Evolutionary conservation across 2,113 vertebrate species (phyloP).

Genomic region (Turdus rufiventris): DNA sequence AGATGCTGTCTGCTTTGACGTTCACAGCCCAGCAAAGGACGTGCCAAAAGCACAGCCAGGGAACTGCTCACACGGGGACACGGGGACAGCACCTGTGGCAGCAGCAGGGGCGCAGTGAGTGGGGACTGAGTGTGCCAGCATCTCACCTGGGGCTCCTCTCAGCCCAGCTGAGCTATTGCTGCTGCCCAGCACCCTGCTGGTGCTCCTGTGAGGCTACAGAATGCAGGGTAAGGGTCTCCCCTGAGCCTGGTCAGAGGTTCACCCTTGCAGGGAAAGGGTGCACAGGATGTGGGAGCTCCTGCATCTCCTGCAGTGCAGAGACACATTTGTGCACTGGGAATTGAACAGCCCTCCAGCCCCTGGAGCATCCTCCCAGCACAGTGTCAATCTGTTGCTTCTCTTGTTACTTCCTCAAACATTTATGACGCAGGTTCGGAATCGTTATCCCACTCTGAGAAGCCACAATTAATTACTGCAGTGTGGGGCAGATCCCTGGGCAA

Average conservation of each 20-base stretch:
- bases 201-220: not conserved
- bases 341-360: not conserved
- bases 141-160: rapidly evolving
- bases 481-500: not conserved
- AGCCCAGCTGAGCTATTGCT: not conserved
- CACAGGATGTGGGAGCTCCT: rapidly evolving
- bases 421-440: not conserved
- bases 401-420: not conserved
- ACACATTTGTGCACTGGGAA: rapidly evolving
- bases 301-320: not conserved
- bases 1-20: conserved; percentile 14
- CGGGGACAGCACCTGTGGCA: not conserved
- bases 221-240: not conserved
- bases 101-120: not conserved
- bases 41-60: not conserved
- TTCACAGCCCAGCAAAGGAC: not conserved
- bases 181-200: not conserved
- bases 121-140: not conserved
- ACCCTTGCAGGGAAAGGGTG: not conserved
- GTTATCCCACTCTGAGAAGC: not conserved
- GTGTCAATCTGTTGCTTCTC: not conserved
- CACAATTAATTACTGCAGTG: not conserved
- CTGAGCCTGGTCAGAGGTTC: not conserved
- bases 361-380: not conserved
- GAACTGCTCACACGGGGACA: not conserved